A percentile compares a stretch with the other conserved stretches of the same genome.
These are phyloP conservation scores for Abramis brama DNA, from an alignment of 2,113 vertebrate genomes.

Conservation along the genomic window DNA sequence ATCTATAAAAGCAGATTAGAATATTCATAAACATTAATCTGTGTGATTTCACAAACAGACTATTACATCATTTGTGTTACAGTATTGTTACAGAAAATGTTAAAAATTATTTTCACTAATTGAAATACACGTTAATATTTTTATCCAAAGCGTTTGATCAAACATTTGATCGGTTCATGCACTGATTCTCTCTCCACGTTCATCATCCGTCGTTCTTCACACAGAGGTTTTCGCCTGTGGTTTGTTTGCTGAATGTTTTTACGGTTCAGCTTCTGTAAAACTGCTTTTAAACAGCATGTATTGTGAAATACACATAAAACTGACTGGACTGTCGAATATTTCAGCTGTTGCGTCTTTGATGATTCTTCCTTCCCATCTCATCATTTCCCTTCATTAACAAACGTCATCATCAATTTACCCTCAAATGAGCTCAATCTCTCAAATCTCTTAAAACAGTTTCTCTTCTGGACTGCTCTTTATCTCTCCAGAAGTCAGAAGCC, in stretches of 20 bases:
- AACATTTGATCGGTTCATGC: too few relatives aligned
- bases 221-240: too few relatives aligned
- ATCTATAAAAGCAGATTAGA: too few relatives aligned
- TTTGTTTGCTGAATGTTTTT: neutral
- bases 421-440: neutral
- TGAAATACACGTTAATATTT: too few relatives aligned
- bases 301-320: neutral
- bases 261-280: neutral
- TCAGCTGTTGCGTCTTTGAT: neutral
- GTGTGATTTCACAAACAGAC: too few relatives aligned
- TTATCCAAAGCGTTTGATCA: too few relatives aligned
- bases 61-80: too few relatives aligned
- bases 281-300: neutral
- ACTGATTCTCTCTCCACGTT: too few relatives aligned
- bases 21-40: too few relatives aligned
- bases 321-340: neutral
- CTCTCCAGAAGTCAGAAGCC: neutral
- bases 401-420: neutral
- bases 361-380: neutral
- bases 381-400: conserved; percentile 1
- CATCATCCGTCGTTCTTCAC: neutral
- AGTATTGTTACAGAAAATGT: too few relatives aligned
- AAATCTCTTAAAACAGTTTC: neutral
- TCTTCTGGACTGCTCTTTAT: neutral
- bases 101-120: too few relatives aligned